Percentiles rank a stretch among this genome's conserved stretches.
Conservation (phyloP, 2,113 vertebrate species). For the Seriola quinqueradiata region DNA sequence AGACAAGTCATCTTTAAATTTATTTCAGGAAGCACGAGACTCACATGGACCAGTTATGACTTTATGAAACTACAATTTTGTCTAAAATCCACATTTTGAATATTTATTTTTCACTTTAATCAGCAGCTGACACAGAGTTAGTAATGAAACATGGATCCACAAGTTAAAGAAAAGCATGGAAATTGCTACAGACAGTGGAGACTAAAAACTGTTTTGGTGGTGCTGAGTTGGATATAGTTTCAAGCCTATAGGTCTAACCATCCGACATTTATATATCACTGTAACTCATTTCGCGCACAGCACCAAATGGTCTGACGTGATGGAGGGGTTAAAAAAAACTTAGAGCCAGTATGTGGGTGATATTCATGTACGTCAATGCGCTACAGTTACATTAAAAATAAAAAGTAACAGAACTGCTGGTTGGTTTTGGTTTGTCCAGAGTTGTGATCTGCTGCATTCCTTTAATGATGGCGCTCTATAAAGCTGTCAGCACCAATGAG, state of each 20-base stretch:
- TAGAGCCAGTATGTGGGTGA: neutral
- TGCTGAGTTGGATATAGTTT: neutral
- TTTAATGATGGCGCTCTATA: conserved; percentile 62
- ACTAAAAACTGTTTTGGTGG: neutral
- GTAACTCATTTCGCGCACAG: no score
- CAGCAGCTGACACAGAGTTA: neutral
- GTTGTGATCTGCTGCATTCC: conserved; percentile 50
- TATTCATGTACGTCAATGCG: neutral
- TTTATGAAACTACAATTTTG: neutral
- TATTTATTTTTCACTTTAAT: neutral
- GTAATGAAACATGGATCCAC: neutral
- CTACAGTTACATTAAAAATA: neutral
- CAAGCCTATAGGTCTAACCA: neutral
- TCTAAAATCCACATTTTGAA: no score
- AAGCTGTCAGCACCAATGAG: conserved; percentile 79
- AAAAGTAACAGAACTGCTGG: neutral
- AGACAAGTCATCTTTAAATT: neutral
- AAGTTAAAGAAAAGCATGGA: neutral
- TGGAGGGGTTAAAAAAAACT: neutral
- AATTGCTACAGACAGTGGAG: no score
- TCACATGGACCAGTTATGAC: no score
- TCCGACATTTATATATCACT: neutral
- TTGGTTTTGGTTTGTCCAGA: conserved; percentile 7
- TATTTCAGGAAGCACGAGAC: no score
- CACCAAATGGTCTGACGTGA: neutral